Base-by-base conservation (phyloP, 2,113 vertebrate genomes). In the Pseudopipra pipra region DNA sequence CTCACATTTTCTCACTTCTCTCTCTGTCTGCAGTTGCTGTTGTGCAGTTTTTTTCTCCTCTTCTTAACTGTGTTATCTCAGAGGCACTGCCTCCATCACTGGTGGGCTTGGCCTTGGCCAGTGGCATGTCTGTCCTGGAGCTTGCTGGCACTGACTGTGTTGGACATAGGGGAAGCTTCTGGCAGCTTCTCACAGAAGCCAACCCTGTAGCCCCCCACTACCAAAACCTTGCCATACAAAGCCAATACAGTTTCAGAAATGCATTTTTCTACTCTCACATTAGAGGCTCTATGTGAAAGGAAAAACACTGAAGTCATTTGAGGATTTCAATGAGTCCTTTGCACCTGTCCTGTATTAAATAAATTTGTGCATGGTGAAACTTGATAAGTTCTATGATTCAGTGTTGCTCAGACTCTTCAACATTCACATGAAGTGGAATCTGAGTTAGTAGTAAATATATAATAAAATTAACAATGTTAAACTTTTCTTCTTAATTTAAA, bases 251-350 rank as follows among this genome's bases (percentile, higher is more conserved):
- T 74, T 67, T 70, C 73, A 87, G 85, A 96, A 80, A 33, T 82
- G 31, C 14, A 17, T 58, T 85, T 39, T 52, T 95, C 27, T 65
- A 44, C 33, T 66, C 90, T 80, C 37, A 73, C 7, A 43, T 89
- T 88, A 39, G 78, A 59, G 43, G 37, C 74, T 95, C 62, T 89
- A 14, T 67, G 43, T 83, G 33, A 72, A 81, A 89, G n/a, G 56
- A 84, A 73, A 89, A 89, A 46, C 2, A 22, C 46, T 46, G 71
- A 82, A 90, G 43, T 80, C 23, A 54, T 51, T 85, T 78, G 70
- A 88, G 74, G 72, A 54, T 88, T 85, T 81, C 35, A 23, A 63
- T 77, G 79, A 76, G 51, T 73, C 12, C 5, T 66, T 44, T 70
- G 30, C 79, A 63, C 58, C 22, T 77, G 33, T 21, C 73, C 16